Base-by-base conservation (phyloP, 2,797 vertebrate genomes). In the Diceros bicornis region DNA sequence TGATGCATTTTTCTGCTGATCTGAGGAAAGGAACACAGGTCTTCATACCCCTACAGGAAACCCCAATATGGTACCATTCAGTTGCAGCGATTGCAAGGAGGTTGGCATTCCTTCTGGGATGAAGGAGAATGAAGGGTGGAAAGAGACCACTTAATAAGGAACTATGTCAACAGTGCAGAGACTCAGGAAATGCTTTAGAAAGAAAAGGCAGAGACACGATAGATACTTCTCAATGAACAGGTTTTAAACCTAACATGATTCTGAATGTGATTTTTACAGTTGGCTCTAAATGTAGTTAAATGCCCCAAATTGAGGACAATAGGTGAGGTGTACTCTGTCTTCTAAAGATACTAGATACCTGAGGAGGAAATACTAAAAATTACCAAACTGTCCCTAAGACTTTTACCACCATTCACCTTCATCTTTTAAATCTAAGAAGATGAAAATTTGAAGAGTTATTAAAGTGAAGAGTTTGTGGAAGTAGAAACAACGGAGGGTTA, bases 1-100 rank as follows among this genome's bases (percentile, higher is more conserved):
- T 84, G 87, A 23, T 72, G 50, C 97, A 96, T 97, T 7, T 74
- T 69, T 92, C 77, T 64, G 9, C 27, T 74, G 64, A 72, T 47
- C 69, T 96, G 79, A 75, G 69, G 84, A 81, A 94, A 94, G n/a
- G 21, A 89, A 37, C 14, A 62, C 20, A 52, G 7, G 69, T 86
- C 29, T 86, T 78, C 13, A 72, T n/a, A 27, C 1, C 10, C 11
- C 50, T 3, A 32, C 16, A 25, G 50, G 47, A 89, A 64, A 86
- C 13, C 0, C 6, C 37, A 59, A 4, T 68, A 34, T 6, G 14
- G 27, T 29, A 27, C 29, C 23, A 61, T 47, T 85, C n/a, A 59
- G 7, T 27, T 78, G 16, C 6, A 57, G 32, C 14, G 34, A 64
- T 9, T 47, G 20, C 20, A 23, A 7, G 25, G 11, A n/a, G 11